Evolutionary conservation across 2,888 invertebrate genomes (phyloP), one percentile per base, ranked within the genome.

Genomic region (Muschampia plurimacula): DNA sequence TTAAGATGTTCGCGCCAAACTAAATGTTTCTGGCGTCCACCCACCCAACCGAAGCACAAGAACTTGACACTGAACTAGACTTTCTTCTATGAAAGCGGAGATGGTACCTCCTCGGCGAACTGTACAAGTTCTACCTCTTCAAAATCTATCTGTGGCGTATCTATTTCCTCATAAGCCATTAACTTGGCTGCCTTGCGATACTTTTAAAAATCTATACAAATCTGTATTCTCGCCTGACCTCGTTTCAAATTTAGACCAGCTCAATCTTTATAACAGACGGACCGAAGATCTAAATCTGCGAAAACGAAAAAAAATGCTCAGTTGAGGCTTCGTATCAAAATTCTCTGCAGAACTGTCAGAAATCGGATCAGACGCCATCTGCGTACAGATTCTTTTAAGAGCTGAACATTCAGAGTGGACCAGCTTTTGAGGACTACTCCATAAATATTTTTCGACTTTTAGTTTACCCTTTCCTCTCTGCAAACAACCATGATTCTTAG

Each of bases 301-400:
- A 59, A 66, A 67, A 67, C 28, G 59, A 59, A n/a, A 28, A 41
- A 59, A 9, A 32, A 67, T n/a, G 60, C 68, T 59, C 60, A 59
- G 59, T 59, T 44, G 59, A 68, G 10, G 46, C 68, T 68, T 10
- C 46, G 60, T 41, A 68, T 10, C 46, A 39, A 60, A 60, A 68
- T 59, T 59, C 59, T 36, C 32, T 13, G 60, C 41, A 60, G 68
- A 68, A 13, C 68, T 46, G 59, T 68, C 59, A 46, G 59, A 68
- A 68, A 68, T 68, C 62, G n/a, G 62, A 62, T 62, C 62, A 15
- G 39, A 15, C 39, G 36, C 36, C 60, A 60, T 32, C 36, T 5
- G 55, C 7, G n/a, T 12, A 49, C 55, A 15, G 32, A 60, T 9
- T 39, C 62, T 62, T 62, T 62, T 39, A 62, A 36, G 9, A 39